Base-by-base conservation (phyloP, 2,888 invertebrate genomes). In the Andrena bucephala region DNA sequence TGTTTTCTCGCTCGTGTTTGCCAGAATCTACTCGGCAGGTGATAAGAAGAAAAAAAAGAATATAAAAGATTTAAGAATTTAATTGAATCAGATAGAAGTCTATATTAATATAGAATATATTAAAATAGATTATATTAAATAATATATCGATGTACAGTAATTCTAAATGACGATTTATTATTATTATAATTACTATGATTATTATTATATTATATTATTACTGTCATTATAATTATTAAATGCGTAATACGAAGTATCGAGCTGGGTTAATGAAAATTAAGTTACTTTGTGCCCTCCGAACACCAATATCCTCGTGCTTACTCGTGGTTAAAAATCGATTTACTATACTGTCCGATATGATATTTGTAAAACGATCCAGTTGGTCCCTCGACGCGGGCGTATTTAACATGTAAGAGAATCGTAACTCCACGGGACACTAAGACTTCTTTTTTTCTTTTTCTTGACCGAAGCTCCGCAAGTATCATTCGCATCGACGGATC, bases 61-160 rank as follows among this genome's bases (percentile, higher is more conserved):
- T 85, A 86, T 83, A 89, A 90, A 57, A 90, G 87, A 90, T 90
- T 90, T 88, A 88, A 87, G 85, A 87, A 90, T 83, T 89, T 88
- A 89, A 92, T 92, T 90, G 81, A 90, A 89, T 90, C 88, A 92
- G 83, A 93, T 92, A 92, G 91, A 92, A 92, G 80, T 91, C 90
- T 92, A 92, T 93, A 93, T 92, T 92, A 92, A 92, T 93, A 93
- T 93, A 93, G 93, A 92, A 86, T 92, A 93, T 92, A 93, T 42
- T 92, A 90, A 93, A 92, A 93, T 92, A 91, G 87, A 93, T 91
- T 92, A 93, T 93, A 93, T 92, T 92, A 91, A 92, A 93, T 94
- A 93, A 93, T 93, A 93, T 93, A 93, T 94, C 92, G 91, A 93
- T 93, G 93, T 93, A 93, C 91, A 92, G 93, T 93, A 93, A 93